phyloP scores from a whole-genome alignment of 2,113 vertebrate species.

The Sarotherodon lohbergeri region DNA sequence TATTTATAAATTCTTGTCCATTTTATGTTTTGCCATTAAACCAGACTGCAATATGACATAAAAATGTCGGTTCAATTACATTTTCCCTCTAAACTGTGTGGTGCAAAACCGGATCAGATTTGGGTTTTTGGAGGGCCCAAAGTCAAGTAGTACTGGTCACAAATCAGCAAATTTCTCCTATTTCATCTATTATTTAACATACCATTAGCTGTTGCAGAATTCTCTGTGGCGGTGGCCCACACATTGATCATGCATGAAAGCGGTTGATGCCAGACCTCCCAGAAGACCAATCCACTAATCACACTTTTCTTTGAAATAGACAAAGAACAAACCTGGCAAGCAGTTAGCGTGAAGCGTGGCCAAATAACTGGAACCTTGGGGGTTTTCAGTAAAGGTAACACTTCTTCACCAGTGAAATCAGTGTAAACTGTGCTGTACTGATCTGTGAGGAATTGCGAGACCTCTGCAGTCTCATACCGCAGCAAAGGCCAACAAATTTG shows the following conservation, averaged over 20 bases:
- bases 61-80: background rate
- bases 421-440: background rate
- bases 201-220: background rate
- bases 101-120: background rate
- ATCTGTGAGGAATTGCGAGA: conserved; percentile 17
- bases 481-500: conserved; percentile 33
- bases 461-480: background rate
- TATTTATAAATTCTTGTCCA: background rate
- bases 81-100: background rate
- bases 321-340: conserved; percentile 36
- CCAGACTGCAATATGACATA: background rate
- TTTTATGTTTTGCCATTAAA: background rate
- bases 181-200: background rate
- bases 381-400: conserved; percentile 2
- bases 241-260: background rate
- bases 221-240: conserved; percentile 11
- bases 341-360: background rate
- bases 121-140: background rate
- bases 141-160: background rate
- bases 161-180: background rate
- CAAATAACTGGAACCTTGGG: conserved; percentile 16
- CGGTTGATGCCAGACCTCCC: conserved; percentile 53
- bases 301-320: conserved; percentile 55
- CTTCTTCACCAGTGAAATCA: background rate
- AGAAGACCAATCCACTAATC: conserved; percentile 42